Conservation (phyloP, 2,797 vertebrate genomes). For the Molossus molossus region DNA sequence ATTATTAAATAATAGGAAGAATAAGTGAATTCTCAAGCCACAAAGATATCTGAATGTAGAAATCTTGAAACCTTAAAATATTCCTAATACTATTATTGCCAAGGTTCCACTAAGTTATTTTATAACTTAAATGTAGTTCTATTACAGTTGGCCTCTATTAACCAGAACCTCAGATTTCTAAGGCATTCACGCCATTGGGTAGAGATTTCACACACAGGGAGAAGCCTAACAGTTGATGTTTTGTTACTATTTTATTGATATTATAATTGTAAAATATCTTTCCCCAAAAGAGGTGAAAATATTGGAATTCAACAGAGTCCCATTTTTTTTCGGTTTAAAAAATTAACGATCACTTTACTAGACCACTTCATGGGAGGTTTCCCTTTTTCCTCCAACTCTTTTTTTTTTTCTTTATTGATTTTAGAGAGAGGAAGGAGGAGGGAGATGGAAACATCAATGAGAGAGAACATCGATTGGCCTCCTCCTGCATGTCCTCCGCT, state of each 20-base stretch:
- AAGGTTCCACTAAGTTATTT: not conserved
- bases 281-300: not conserved
- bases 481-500: too few relatives aligned
- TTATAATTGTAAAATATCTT: conserved; percentile 15
- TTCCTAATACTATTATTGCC: conserved; percentile 19
- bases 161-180: conserved; percentile 14
- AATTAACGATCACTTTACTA: not conserved
- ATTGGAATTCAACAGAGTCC: not conserved
- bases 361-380: not conserved
- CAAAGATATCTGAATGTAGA: not conserved
- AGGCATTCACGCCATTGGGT: not conserved
- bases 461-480: too few relatives aligned
- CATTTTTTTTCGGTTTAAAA: not conserved
- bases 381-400: not conserved
- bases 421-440: too few relatives aligned
- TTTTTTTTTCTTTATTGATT: too few relatives aligned
- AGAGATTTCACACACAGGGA: not conserved
- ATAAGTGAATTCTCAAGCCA: conserved; percentile 16
- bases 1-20: conserved; percentile 45
- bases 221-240: not conserved
- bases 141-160: not conserved
- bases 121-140: not conserved
- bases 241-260: not conserved
- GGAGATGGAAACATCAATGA: too few relatives aligned
- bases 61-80: conserved; percentile 54